phyloP scores from a whole-genome alignment of 2,797 vertebrate genomes.

The Pipistrellus kuhlii region DNA sequence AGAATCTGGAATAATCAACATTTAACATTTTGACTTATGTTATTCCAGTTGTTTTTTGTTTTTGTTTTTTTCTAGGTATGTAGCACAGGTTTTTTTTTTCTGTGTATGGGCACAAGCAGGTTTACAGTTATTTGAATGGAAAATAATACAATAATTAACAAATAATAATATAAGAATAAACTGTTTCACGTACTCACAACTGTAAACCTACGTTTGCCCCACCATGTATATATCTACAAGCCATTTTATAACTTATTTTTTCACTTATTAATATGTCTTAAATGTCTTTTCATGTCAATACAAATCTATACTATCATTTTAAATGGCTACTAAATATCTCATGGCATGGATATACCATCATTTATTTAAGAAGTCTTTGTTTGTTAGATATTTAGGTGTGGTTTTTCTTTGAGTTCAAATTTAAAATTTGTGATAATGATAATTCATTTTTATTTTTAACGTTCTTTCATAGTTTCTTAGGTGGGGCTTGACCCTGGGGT shows the following conservation, averaged over 20 bases:
- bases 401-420: background rate
- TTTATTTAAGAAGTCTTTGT: background rate
- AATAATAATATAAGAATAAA: background rate
- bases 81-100: background rate
- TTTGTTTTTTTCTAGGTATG: background rate
- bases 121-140: background rate
- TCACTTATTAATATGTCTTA: slow-evolving; percentile 19
- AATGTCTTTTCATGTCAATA: slow-evolving; percentile 45
- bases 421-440: background rate
- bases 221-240: background rate
- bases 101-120: background rate
- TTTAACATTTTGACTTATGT: background rate
- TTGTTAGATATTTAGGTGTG: slow-evolving; percentile 37
- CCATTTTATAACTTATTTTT: slow-evolving; percentile 7
- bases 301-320: slow-evolving; percentile 20
- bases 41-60: background rate
- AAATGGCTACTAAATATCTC: background rate
- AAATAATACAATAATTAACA: background rate
- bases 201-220: background rate
- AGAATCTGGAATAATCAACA: background rate
- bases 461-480: background rate
- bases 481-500: background rate
- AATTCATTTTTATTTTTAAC: background rate
- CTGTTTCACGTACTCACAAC: background rate
- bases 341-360: background rate